phyloP scores from a whole-genome alignment of 2,797 vertebrate genomes.

The Platyrinchus mystaceus region DNA sequence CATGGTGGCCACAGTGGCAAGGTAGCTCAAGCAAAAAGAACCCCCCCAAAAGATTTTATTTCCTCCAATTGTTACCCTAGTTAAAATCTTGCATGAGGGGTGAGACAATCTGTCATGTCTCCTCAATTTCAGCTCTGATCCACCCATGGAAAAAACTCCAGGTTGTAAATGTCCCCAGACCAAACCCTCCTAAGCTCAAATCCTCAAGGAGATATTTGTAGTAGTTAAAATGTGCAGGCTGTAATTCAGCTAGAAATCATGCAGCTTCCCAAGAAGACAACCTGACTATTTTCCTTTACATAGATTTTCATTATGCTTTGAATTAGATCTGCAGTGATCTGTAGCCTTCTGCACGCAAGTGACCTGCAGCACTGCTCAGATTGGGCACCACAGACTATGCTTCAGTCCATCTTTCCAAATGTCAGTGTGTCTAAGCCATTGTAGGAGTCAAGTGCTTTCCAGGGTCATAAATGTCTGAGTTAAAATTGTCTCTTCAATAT shows the following conservation, averaged over 20 bases:
- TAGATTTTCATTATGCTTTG: not conserved
- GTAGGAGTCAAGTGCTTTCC: not conserved
- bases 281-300: not conserved
- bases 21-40: not conserved
- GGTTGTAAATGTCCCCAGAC: not conserved
- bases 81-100: not conserved
- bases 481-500: not conserved
- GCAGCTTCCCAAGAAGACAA: not conserved
- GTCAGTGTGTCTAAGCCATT: not conserved
- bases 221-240: not conserved
- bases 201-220: not conserved
- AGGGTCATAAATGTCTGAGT: not conserved
- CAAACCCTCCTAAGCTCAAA: not conserved
- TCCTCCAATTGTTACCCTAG: not conserved
- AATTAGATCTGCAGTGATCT: not conserved
- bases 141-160: rapidly evolving
- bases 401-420: not conserved
- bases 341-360: not conserved
- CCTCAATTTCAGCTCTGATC: not conserved
- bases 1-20: not conserved
- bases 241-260: not conserved
- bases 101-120: not conserved
- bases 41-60: not conserved
- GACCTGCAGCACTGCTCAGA: not conserved
- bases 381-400: not conserved